Evolutionary conservation across 2,888 invertebrate genomes (phyloP).

Genomic region (Tetheella fluctuosa): DNA sequence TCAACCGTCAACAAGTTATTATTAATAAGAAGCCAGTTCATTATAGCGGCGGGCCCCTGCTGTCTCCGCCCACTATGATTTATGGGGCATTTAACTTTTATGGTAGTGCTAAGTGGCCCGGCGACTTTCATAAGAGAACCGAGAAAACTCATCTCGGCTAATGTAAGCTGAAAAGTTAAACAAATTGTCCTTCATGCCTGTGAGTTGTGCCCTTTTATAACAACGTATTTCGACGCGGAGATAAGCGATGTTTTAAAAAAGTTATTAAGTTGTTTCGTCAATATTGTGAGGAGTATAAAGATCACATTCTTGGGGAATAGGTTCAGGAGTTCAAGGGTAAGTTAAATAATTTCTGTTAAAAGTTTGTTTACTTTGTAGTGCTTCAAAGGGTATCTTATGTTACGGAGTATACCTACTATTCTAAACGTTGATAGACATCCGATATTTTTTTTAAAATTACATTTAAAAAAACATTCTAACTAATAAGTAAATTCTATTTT

Average conservation of each 20-base stretch:
- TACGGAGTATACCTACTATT: too few species aligned
- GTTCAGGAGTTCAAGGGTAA: too few species aligned
- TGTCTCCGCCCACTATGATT: constrained; percentile 70
- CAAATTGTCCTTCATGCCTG: constrained; percentile 57
- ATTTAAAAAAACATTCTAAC: too few species aligned
- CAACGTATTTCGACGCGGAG: constrained; percentile 20
- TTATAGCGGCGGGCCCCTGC: constrained; percentile 50
- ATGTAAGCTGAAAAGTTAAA: constrained; percentile 76
- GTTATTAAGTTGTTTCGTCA: constrained; percentile 25
- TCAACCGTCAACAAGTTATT: constrained; percentile 44
- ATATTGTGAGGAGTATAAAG: constrained; percentile 8
- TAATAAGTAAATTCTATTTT: too few species aligned
- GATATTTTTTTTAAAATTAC: too few species aligned
- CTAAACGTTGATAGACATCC: too few species aligned
- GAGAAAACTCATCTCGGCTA: constrained; percentile 69
- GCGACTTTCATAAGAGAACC: constrained; percentile 64
- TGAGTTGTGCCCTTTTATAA: constrained; percentile 35
- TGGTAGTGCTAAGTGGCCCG: constrained; percentile 75
- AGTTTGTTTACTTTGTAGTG: too few species aligned
- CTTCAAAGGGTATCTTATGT: too few species aligned
- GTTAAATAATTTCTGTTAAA: too few species aligned
- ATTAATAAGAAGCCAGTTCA: constrained; percentile 73
- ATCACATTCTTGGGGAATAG: constrained; percentile 16
- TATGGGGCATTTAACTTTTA: constrained; percentile 80
- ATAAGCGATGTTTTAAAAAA: constrained; percentile 25